Percentiles rank a stretch among this genome's conserved stretches.
These are phyloP conservation scores for Nibea coibor DNA, from an alignment of 2,113 vertebrate species.

Conservation along the genomic window DNA sequence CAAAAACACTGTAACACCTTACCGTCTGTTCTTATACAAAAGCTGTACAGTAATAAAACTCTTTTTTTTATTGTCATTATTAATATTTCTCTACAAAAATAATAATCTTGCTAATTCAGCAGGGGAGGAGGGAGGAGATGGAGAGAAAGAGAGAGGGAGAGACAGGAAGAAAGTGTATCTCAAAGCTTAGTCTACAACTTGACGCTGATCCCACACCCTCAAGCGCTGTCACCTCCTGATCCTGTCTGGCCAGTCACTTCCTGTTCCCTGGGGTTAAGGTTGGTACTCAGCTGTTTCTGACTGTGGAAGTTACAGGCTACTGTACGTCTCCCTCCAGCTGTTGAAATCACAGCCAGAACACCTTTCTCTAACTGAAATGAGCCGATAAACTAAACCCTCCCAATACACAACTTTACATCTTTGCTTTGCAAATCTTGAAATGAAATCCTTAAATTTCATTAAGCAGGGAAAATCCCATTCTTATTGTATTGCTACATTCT, in stretches of 20 bases:
- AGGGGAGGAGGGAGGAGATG: conserved; percentile 46
- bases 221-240: conserved; percentile 28
- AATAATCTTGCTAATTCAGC: conserved; percentile 82
- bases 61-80: conserved; percentile 64
- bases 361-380: background rate
- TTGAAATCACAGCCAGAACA: conserved; percentile 1
- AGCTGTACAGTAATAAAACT: conserved; percentile 87
- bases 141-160: conserved; percentile 31
- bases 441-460: background rate
- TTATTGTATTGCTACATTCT: conserved; percentile 29
- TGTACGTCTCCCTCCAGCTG: conserved; percentile 16
- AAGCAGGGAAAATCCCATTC: background rate
- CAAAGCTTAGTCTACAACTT: conserved; percentile 18
- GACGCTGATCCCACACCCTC: background rate
- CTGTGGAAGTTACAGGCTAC: background rate
- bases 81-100: conserved; percentile 85
- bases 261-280: background rate
- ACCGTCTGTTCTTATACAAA: conserved; percentile 82
- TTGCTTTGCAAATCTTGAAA: conserved; percentile 19
- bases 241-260: background rate
- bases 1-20: conserved; percentile 78
- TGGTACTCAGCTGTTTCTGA: conserved; percentile 1
- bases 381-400: background rate
- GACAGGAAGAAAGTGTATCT: conserved; percentile 17
- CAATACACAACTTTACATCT: background rate